Evolutionary conservation across 2,888 invertebrate genomes (phyloP).

Genomic region (Amphipoea lucens): DNA sequence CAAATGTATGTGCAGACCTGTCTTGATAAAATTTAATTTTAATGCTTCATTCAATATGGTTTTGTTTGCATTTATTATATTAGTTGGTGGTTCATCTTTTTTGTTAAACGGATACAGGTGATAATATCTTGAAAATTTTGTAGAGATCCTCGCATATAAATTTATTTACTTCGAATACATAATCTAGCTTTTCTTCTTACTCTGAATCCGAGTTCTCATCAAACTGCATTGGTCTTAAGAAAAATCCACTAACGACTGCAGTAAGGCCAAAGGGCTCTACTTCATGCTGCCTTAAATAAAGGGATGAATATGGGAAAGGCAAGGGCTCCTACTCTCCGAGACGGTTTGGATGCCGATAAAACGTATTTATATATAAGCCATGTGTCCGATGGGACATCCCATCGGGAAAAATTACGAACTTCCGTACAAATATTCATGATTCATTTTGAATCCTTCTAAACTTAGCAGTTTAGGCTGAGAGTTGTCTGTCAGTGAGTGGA

Average conservation of each 20-base stretch:
- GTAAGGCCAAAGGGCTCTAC: background rate
- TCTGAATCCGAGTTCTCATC: background rate
- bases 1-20: slow-evolving; percentile 21
- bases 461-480: background rate
- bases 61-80: slow-evolving; percentile 26
- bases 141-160: background rate
- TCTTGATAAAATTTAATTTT: slow-evolving; percentile 36
- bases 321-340: background rate
- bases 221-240: background rate
- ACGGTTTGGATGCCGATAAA: background rate
- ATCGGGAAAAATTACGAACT: background rate
- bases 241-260: background rate
- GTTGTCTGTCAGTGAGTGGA: background rate
- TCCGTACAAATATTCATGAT: background rate
- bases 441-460: too few relatives aligned
- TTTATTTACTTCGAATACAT: background rate
- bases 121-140: background rate
- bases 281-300: background rate
- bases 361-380: background rate
- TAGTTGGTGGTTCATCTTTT: slow-evolving; percentile 18
- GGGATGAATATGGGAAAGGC: background rate
- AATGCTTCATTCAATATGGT: slow-evolving; percentile 53
- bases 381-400: background rate
- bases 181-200: background rate
- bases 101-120: slow-evolving; percentile 1